Base-by-base conservation (phyloP, 1,140 invertebrate species). In the Drosophila yakuba region DNA sequence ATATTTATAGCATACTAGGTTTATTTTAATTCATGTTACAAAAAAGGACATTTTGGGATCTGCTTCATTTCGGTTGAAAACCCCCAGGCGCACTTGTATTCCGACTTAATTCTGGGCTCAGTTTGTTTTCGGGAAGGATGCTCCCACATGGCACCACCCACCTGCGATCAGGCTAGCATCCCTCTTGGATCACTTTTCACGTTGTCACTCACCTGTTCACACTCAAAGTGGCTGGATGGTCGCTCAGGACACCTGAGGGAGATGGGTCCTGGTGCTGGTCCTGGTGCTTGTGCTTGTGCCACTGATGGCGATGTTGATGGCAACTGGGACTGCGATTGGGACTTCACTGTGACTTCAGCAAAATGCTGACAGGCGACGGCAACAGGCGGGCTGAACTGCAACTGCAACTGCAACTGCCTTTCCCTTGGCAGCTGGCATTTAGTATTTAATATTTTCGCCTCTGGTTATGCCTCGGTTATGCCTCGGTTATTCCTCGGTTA, bases 151-250 rank as follows among this genome's bases (percentile, higher is more conserved):
- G 32, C 12, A 25, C 11, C 45, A 23, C 4, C 41, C 17, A 17
- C 17, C 7, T 10, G 7, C 62, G 56, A 66, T 67, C 58, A 20
- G 3, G 8, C 6, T 17, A 15, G 12, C 11, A 3, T 17, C 36
- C 39, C 32, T 38, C 12, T 28, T n/a, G 47, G 50, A 48, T 43
- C 15, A 23, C 14, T 10, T 17, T 36, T 43, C 38, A 14, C 38
- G 10, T 45, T 62, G 57, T 47, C 52, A 78, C 78, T 80, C 59
- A 80, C 78, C 78, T 80, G 78, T 80, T 74, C 64, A 52, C 78
- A 64, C 78, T 36, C 32, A 69, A 39, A 69, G 52, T 56, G 51
- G 57, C 43, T 47, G 59, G 50, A 47, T 54, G 35, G 44, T 35
- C 38, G 35, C 43, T 17, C 36, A 36, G 43, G 44, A 36, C 35